phyloP scores from a whole-genome alignment of 2,797 vertebrate genomes.

The Melanotaenia pygmaea region DNA sequence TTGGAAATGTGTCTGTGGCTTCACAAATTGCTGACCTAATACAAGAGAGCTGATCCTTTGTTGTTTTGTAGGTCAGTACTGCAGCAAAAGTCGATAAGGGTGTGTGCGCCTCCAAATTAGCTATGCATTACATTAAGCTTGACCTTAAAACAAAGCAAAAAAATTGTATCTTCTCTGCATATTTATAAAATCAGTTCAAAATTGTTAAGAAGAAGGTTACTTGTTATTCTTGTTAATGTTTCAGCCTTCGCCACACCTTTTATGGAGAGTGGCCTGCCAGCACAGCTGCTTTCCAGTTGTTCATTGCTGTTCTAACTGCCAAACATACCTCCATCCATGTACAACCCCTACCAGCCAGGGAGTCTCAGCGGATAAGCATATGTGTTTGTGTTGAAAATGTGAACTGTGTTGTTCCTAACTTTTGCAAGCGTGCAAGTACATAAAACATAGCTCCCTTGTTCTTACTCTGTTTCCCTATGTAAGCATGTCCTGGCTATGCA shows the following conservation, averaged over 20 bases:
- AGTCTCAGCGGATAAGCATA: slow-evolving; percentile 42
- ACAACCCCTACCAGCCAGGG: slow-evolving; percentile 51
- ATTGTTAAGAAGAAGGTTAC: slow-evolving; percentile 32
- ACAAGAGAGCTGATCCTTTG: slow-evolving; percentile 62
- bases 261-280: slow-evolving; percentile 41
- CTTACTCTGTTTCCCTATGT: slow-evolving; percentile 60
- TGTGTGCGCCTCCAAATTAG: slow-evolving; percentile 55
- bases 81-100: slow-evolving; percentile 67
- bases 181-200: slow-evolving; percentile 48
- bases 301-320: slow-evolving; percentile 65
- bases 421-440: slow-evolving; percentile 24
- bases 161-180: slow-evolving; percentile 32
- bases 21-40: slow-evolving; percentile 78
- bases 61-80: slow-evolving; percentile 75
- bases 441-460: slow-evolving; percentile 72
- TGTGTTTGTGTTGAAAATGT: slow-evolving; percentile 45
- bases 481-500: slow-evolving; percentile 72
- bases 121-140: slow-evolving; percentile 67
- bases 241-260: slow-evolving; percentile 31
- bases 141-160: slow-evolving; percentile 68
- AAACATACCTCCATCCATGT: slow-evolving; percentile 67
- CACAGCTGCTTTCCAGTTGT: slow-evolving; percentile 78
- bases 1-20: slow-evolving; percentile 75
- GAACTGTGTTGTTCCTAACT: slow-evolving; percentile 53
- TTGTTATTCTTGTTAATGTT: slow-evolving; percentile 46